Percentiles rank a stretch among this genome's conserved stretches.
These are phyloP conservation scores for Timema cristinae DNA, from an alignment of 2,888 invertebrate genomes.

Conservation along the genomic window DNA sequence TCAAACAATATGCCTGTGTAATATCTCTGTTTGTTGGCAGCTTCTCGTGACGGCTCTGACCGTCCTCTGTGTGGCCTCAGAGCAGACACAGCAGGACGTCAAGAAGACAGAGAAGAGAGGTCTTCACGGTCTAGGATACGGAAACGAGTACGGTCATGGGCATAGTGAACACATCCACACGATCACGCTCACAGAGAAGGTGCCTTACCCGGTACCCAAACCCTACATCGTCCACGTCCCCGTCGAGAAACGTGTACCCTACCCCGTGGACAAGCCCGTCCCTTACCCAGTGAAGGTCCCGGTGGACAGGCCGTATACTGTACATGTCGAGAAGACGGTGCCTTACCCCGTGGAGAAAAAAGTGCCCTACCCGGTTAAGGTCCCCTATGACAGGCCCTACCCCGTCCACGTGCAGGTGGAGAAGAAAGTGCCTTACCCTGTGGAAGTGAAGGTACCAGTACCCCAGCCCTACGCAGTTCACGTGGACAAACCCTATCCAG, in stretches of 20 bases:
- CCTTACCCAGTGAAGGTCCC: slow-evolving; percentile 41
- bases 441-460: slow-evolving; percentile 50
- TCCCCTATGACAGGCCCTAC: slow-evolving; percentile 52
- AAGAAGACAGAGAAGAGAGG: slow-evolving; percentile 26
- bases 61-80: too few relatives aligned
- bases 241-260: slow-evolving; percentile 67
- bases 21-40: too few relatives aligned
- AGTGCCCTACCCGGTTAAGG: slow-evolving; percentile 53
- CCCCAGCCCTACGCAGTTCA: slow-evolving; percentile 72
- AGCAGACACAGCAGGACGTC: not conserved
- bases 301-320: slow-evolving; percentile 50
- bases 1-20: too few relatives aligned
- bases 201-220: slow-evolving; percentile 68
- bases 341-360: slow-evolving; percentile 52
- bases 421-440: slow-evolving; percentile 58
- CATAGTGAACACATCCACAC: slow-evolving; percentile 20
- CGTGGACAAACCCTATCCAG: slow-evolving; percentile 65
- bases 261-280: slow-evolving; percentile 64
- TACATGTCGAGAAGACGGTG: slow-evolving; percentile 58
- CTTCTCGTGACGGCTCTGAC: too few relatives aligned
- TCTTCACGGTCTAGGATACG: slow-evolving; percentile 22
- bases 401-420: slow-evolving; percentile 67
- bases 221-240: slow-evolving; percentile 56
- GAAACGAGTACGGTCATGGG: not conserved
- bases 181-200: slow-evolving; percentile 58